Evolutionary conservation across 2,888 invertebrate species (phyloP), one percentile per base, ranked within the genome.

Genomic region (Unio delphinus): DNA sequence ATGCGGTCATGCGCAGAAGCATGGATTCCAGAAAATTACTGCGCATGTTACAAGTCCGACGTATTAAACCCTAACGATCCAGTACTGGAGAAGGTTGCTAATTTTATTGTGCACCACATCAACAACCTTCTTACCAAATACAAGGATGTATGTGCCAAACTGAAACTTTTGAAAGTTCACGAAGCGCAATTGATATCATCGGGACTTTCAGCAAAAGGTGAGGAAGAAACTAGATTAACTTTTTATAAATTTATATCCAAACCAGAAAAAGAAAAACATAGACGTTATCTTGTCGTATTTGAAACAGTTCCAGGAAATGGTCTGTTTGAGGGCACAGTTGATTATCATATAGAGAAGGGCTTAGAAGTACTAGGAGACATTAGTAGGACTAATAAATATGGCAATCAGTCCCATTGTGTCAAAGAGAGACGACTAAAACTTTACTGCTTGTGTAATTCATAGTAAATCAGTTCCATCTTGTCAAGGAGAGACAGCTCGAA

Each of bases 11-110:
- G 97, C 88, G 93, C 93, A 8, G 94, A 96, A 88, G 97, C 97
- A 0, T 95, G 94, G 68, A 95, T 98, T 73, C 96, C 96, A 87
- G 94, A 96, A 0, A 97, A 98, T 89, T 98, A 97, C 96, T 98
- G 98, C 88, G 94, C 96, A 0, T 98, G 98, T 87, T 91, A 97
- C 4, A 92, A 93, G 23, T 97, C 97, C 96, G 90, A 92, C 74
- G 91, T 92, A 67, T 90, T 96, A 0, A 89, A 92, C 1, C 69
- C 90, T 0, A 86, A 89, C 0, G 91, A 92, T 55, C 86, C 90
- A 0, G 85, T 92, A 15, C 92, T 92, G 20, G 73, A 87, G 1
- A 90, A 91, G 54, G 92, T 94, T 0, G 94, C 93, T 3, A 79
- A 56, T 17, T 75, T 69, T 67, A 86, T 59, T 80, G 90, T 68